Percentiles rank a stretch among this genome's conserved stretches.
Conservation (phyloP, 2,888 invertebrate species). For the Unio pictorum region DNA sequence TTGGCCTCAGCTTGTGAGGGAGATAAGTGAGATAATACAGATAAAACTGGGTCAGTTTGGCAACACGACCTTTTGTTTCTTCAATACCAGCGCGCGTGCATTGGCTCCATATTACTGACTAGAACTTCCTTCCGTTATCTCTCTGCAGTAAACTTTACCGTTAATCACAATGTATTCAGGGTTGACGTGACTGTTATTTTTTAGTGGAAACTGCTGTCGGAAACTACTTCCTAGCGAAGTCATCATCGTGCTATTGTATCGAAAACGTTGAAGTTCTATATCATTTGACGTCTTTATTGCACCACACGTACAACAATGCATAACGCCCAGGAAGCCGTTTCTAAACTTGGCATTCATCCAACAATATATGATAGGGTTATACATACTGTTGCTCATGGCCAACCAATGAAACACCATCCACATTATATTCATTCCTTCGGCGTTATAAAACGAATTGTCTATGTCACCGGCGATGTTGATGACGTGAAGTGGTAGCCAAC, state of each 20-base stretch:
- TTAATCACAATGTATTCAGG: too few relatives aligned
- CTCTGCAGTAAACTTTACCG: too few relatives aligned
- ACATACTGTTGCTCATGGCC: constrained; percentile 97
- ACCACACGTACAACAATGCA: constrained; percentile 46
- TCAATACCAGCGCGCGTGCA: too few relatives aligned
- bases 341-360: constrained; percentile 91
- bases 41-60: too few relatives aligned
- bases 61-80: too few relatives aligned
- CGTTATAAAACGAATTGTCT: constrained; percentile 44
- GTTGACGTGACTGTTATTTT: too few relatives aligned
- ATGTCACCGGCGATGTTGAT: constrained; percentile 83
- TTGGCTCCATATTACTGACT: too few relatives aligned
- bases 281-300: constrained; percentile 31
- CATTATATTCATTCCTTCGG: constrained; percentile 50
- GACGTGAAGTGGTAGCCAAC: constrained; percentile 93
- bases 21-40: too few relatives aligned
- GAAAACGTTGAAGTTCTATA: constrained; percentile 37
- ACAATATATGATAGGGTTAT: constrained; percentile 95
- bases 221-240: constrained; percentile 28
- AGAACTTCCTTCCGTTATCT: too few relatives aligned
- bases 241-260: constrained; percentile 30
- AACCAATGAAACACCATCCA: constrained; percentile 78
- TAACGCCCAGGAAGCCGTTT: constrained; percentile 48
- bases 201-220: too few relatives aligned
- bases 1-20: too few relatives aligned